phyloP scores from a whole-genome alignment of 1,140 invertebrate genomes.

The Rhysida immarginata region DNA sequence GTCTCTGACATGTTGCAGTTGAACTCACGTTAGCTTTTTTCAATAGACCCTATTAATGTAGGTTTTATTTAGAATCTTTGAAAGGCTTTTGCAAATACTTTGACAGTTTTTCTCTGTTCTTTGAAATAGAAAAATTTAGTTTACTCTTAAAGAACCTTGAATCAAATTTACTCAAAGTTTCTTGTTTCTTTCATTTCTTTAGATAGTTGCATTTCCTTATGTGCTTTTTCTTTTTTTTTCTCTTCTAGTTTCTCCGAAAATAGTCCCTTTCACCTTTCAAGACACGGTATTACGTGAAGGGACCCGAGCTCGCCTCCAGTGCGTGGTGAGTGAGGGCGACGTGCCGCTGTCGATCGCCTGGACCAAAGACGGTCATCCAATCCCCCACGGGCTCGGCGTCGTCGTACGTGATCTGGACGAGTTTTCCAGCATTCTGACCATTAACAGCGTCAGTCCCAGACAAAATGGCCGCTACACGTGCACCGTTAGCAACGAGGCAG shows the following conservation, averaged over 20 bases:
- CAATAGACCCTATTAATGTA: too few species aligned
- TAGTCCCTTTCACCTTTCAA: conserved; percentile 65
- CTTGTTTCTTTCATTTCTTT: too few species aligned
- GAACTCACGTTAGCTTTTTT: too few species aligned
- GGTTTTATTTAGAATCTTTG: too few species aligned
- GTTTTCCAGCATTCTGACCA: conserved; percentile 1
- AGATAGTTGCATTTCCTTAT: too few species aligned
- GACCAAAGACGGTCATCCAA: conserved; percentile 25
- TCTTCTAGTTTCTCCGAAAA: conserved; percentile 57
- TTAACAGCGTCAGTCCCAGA: neutral
- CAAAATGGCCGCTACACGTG: conserved; percentile 28
- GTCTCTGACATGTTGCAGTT: too few species aligned
- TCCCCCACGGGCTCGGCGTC: conserved; percentile 26
- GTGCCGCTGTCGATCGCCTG: conserved; percentile 13
- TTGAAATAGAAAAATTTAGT: too few species aligned
- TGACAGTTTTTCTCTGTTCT: too few species aligned
- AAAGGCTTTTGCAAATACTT: too few species aligned
- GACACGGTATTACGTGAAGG: conserved; percentile 57
- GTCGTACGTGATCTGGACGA: conserved; percentile 34
- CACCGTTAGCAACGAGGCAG: conserved; percentile 25
- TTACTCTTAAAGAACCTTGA: too few species aligned
- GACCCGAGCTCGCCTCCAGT: conserved; percentile 25
- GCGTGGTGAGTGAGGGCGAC: conserved; percentile 31
- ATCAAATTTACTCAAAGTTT: too few species aligned
- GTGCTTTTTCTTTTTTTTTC: neutral